phyloP scores from a whole-genome alignment of 2,113 vertebrate genomes.

The Cyphomyrus discorhynchus region DNA sequence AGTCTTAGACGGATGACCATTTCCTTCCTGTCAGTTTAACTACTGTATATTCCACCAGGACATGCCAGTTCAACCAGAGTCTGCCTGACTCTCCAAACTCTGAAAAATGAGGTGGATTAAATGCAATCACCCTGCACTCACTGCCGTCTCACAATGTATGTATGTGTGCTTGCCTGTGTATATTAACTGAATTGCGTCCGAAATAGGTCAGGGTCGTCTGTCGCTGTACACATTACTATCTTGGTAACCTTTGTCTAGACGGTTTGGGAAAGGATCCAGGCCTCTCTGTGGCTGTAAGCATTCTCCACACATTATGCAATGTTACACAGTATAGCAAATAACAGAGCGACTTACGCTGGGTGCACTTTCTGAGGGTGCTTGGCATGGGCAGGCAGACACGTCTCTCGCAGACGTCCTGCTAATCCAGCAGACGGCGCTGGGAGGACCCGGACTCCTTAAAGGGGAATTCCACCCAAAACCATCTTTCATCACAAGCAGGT shows the following conservation, averaged over 20 bases:
- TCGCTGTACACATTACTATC: slow-evolving; percentile 17
- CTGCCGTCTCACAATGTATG: not conserved
- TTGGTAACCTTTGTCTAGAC: slow-evolving; percentile 29
- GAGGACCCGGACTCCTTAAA: not conserved
- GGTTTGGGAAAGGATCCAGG: slow-evolving; percentile 1
- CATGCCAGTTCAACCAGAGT: not conserved
- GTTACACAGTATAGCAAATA: slow-evolving; percentile 23
- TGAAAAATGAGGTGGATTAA: not conserved
- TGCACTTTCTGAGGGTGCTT: not conserved
- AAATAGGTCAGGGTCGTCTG: slow-evolving; percentile 24
- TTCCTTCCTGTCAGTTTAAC: not conserved
- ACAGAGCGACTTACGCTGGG: not conserved
- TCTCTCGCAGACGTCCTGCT: not conserved
- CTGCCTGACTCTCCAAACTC: not conserved
- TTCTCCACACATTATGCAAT: slow-evolving; percentile 24
- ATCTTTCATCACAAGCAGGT: not conserved
- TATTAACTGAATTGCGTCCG: slow-evolving; percentile 2
- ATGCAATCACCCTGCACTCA: not conserved
- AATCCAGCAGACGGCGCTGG: not conserved
- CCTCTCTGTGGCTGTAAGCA: not conserved
- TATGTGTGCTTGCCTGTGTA: slow-evolving; percentile 1
- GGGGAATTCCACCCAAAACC: not conserved
- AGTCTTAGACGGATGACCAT: not conserved
- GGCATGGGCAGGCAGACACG: not conserved
- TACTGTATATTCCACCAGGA: not conserved